These are phyloP conservation scores for Thalpophila matura DNA, from an alignment of 2,888 invertebrate species.

Conservation along the genomic window DNA sequence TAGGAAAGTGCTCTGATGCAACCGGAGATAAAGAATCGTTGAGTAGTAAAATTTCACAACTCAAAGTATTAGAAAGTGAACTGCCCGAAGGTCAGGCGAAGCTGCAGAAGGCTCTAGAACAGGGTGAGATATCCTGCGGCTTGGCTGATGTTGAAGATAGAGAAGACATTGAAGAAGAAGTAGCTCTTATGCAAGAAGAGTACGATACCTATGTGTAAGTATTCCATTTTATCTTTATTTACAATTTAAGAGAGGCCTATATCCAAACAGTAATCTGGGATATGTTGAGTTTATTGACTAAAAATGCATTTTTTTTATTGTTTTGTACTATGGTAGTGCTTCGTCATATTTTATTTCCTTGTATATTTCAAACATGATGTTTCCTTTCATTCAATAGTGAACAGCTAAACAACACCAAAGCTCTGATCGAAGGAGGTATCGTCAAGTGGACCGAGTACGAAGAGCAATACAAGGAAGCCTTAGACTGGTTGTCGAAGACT, in stretches of 20 bases:
- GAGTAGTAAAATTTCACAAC: slow-evolving; percentile 95
- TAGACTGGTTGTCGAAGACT: slow-evolving; percentile 97
- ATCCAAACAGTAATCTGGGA: too few relatives aligned
- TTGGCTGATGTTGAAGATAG: slow-evolving; percentile 96
- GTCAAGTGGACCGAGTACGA: slow-evolving; percentile 98
- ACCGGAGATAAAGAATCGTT: slow-evolving; percentile 97
- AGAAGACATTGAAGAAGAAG: slow-evolving; percentile 97
- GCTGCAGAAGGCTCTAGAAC: slow-evolving; percentile 95
- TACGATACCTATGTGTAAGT: slow-evolving; percentile 95
- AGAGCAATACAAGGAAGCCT: slow-evolving; percentile 96
- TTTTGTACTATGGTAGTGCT: too few relatives aligned
- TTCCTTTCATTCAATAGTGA: slow-evolving; percentile 89
- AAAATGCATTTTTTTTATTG: too few relatives aligned
- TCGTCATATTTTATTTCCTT: too few relatives aligned
- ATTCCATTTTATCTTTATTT: slow-evolving; percentile 16
- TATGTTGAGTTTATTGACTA: too few relatives aligned
- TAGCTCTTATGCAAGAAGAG: slow-evolving; percentile 97
- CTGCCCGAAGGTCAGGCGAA: slow-evolving; percentile 96
- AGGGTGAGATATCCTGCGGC: slow-evolving; percentile 96
- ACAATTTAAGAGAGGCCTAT: too few relatives aligned
- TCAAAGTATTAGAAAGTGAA: slow-evolving; percentile 96
- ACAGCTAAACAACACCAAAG: slow-evolving; percentile 94
- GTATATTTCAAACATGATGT: slow-evolving; percentile 8
- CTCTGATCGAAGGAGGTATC: slow-evolving; percentile 95
- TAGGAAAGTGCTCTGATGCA: slow-evolving; percentile 97